phyloP scores from a whole-genome alignment of 2,888 invertebrate genomes.

The Bugula neritina region DNA sequence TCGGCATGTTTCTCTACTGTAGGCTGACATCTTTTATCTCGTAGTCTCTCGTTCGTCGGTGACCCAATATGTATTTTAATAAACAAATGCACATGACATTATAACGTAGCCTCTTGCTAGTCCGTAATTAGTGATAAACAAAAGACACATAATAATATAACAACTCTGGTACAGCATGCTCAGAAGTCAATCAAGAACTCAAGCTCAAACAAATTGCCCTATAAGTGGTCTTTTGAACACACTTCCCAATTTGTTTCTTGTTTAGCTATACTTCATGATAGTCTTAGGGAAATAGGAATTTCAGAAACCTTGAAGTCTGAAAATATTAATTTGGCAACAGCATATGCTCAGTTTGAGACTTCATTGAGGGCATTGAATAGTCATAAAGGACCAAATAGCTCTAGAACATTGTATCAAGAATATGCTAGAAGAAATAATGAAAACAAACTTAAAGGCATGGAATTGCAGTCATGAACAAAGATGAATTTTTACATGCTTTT shows the following conservation, averaged over 20 bases:
- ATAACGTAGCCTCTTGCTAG: no score
- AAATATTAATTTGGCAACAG: neutral
- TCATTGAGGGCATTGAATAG: neutral
- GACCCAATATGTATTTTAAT: no score
- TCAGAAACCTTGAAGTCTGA: neutral
- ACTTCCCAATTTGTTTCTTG: neutral
- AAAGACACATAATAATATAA: no score
- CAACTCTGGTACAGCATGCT: neutral
- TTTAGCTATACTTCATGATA: neutral
- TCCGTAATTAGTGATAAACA: no score
- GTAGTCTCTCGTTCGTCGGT: no score
- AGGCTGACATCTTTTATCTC: no score
- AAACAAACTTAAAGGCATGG: neutral
- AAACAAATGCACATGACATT: no score
- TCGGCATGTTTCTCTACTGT: no score
- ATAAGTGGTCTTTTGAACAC: neutral
- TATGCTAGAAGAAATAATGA: neutral
- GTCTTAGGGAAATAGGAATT: neutral
- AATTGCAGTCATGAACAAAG: neutral
- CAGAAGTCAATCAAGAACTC: no score
- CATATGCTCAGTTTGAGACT: neutral
- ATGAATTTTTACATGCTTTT: neutral
- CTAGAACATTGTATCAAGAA: neutral
- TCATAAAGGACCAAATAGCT: neutral
- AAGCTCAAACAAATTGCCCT: neutral